Percentiles rank a stretch among this genome's conserved stretches.
These are phyloP conservation scores for Synanthedon formicaeformis DNA, from an alignment of 2,888 invertebrate genomes.

Conservation along the genomic window DNA sequence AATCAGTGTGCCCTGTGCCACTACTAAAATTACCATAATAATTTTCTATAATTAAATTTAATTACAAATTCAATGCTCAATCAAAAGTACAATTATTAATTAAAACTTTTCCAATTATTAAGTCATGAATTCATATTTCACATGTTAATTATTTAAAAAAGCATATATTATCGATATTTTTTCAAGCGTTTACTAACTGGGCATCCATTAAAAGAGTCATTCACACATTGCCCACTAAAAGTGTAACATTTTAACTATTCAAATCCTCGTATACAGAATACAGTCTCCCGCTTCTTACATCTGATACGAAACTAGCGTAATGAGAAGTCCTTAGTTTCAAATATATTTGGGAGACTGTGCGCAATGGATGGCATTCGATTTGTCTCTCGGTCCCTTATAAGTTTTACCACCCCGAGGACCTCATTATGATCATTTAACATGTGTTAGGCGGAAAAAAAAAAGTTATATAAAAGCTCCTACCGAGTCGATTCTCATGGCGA, in stretches of 20 bases:
- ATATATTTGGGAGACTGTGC: neutral
- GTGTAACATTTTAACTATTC: neutral
- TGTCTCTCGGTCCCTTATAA: constrained; percentile 44
- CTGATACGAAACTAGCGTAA: no score
- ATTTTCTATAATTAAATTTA: no score
- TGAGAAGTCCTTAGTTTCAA: neutral
- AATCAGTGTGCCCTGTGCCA: no score
- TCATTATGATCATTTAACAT: constrained; percentile 44
- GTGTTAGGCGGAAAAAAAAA: constrained; percentile 31
- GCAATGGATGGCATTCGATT: constrained; percentile 21
- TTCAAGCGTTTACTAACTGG: neutral
- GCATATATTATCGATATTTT: no score
- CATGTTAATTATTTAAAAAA: no score
- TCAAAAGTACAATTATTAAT: no score
- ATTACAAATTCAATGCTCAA: no score
- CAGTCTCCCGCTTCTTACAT: neutral
- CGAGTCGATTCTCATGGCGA: constrained; percentile 24
- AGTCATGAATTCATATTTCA: no score
- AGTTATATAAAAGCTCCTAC: constrained; percentile 9
- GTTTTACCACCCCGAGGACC: constrained; percentile 33
- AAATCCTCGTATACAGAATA: neutral
- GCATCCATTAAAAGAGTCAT: neutral
- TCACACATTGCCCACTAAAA: neutral
- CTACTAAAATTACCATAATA: no score
- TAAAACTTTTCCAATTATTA: no score